Evolutionary conservation across 2,888 invertebrate species (phyloP).

Genomic region (Thera obeliscata): DNA sequence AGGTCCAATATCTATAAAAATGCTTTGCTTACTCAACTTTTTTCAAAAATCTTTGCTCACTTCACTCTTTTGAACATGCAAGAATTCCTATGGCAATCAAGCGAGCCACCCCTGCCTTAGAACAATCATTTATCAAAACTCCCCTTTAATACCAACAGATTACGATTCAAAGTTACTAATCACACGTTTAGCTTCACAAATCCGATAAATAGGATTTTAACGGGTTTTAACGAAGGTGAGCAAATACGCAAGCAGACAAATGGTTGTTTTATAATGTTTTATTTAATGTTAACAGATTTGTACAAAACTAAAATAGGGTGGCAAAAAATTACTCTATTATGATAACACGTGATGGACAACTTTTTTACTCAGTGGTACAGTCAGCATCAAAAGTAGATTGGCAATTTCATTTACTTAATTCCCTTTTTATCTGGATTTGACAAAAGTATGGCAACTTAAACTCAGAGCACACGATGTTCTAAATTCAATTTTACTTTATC

Average conservation of each 20-base stretch:
- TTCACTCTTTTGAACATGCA: background rate
- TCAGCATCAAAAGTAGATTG: too few species aligned
- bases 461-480: too few species aligned
- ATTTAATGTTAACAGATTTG: background rate
- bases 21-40: too few species aligned
- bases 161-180: slow-evolving; percentile 38
- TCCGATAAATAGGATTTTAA: slow-evolving; percentile 62
- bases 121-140: slow-evolving; percentile 53
- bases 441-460: too few species aligned
- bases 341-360: too few species aligned
- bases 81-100: background rate
- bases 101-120: slow-evolving; percentile 16
- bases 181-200: slow-evolving; percentile 44
- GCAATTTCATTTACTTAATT: too few species aligned
- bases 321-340: too few species aligned
- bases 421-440: too few species aligned
- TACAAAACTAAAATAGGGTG: background rate
- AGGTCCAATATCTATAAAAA: too few species aligned
- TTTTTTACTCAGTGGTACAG: too few species aligned
- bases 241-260: slow-evolving; percentile 36
- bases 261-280: slow-evolving; percentile 4
- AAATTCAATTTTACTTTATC: too few species aligned
- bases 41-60: too few species aligned
- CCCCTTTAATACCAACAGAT: slow-evolving; percentile 35
- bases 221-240: slow-evolving; percentile 49